Evolutionary conservation across 2,888 invertebrate genomes (phyloP), one percentile per base, ranked within the genome.

Genomic region (Lasiommata megera): DNA sequence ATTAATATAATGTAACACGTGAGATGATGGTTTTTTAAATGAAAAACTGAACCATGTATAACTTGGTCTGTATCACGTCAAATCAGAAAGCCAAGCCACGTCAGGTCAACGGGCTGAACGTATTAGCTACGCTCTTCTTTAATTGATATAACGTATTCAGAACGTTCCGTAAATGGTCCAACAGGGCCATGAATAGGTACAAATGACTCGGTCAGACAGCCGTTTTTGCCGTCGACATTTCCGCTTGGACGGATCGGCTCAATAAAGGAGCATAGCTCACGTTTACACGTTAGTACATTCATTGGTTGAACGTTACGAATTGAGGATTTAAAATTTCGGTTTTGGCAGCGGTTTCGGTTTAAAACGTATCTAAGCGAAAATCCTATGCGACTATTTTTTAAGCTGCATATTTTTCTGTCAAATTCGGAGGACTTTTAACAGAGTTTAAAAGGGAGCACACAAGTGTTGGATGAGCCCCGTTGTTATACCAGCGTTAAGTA

Each of bases 61-160:
- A n/a, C 1, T 6, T 41, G 18, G n/a, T n/a, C n/a, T n/a, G n/a
- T 11, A 44, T 14, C 14, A 44, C 14, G 14, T 44, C 9, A 16
- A 44, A 44, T 46, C 46, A 16, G 31, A 31, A 46, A 29, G 16
- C 8, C 46, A 16, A 28, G 7, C 5, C 16, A 18, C 34, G 41
- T 17, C 12, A 31, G 47, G 23, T 41, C 58, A 46, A 16, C n/a
- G 11, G 29, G 43, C 36, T 48, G 37, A 50, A 29, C 54, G 43
- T 43, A 54, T 54, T 54, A 50, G 54, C 9, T 36, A 50, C 29
- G 43, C 16, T 8, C 48, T 23, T 38, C 40, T 31, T 44, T 31
- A 50, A 44, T 54, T 51, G 48, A 38, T 50, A 38, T 43, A 36
- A 48, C 36, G 54, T 58, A 44, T 23, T 46, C 43, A 9, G 48